Base-by-base conservation (phyloP, 2,113 vertebrate species). In the Phaethon lepturus region DNA sequence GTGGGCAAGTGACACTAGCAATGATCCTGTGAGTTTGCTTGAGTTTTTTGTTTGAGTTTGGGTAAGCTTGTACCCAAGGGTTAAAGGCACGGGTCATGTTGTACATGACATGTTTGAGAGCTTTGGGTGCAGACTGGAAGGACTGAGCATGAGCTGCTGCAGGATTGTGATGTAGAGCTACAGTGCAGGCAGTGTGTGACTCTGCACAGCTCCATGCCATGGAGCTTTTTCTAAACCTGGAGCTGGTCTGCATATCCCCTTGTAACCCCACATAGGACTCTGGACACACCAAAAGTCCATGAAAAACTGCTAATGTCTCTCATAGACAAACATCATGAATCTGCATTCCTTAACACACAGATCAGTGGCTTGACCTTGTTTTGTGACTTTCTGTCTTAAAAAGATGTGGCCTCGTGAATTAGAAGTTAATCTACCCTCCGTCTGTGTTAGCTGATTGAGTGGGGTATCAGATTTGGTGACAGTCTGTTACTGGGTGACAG, bases 271-370 rank as follows among this genome's bases (percentile, higher is more conserved):
- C 2, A 1, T 6, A 83, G 28, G 49, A 19, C n/a, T 69, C 68
- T 76, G 28, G n/a, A 45, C 33, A 45, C 15, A 18, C 4, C 19
- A 44, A 66, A 86, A 86, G 53, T 64, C 35, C 63, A 3, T 35
- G 53, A 73, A 63, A 93, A 74, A 31, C 55, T 90, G 18, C 42
- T 75, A 38, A 73, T n/a, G 7, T 7, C 3, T 87, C 44, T 80
- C 5, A 3, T 29, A 64, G 55, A 33, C 35, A 62, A 50, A 47
- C 3, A 20, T 0, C 0, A 33, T 68, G 22, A 28, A 4, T 59
- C 52, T 81, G n/a, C 6, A 63, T 73, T 94, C n/a, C 55, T 87
- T 87, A 77, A 84, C 26, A 40, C 1, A 13, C 17, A 45, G 24
- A 6, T 47, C 17, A 64, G 13, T 40, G 23, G 7, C 26, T 69